Conservation (phyloP, 2,888 invertebrate genomes). For the Aphodius sticticus region DNA sequence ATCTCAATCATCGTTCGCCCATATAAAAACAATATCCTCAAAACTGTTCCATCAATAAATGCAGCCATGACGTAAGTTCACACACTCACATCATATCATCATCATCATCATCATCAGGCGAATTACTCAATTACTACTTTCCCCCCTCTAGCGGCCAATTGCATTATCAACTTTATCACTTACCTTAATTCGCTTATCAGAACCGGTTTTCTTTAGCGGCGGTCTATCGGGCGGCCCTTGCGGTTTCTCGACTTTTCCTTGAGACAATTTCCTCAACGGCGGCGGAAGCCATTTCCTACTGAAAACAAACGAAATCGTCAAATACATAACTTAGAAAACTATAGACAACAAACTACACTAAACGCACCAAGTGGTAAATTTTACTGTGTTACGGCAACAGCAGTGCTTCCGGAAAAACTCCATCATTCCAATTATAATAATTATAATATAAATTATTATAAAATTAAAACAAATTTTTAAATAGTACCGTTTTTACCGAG, state of each 20-base stretch:
- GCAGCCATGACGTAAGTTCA: neutral
- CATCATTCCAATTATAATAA: conserved; percentile 35
- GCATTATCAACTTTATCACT: conserved; percentile 44
- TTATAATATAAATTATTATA: too few species aligned
- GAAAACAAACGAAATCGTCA: conserved; percentile 51
- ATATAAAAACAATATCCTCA: neutral
- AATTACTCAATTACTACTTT: neutral
- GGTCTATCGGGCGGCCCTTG: conserved; percentile 59
- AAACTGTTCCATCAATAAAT: neutral
- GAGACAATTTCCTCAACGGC: conserved; percentile 86
- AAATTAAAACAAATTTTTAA: too few species aligned
- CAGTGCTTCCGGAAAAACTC: conserved; percentile 44
- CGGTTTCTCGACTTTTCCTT: conserved; percentile 84
- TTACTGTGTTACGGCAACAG: neutral
- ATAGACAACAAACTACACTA: conserved; percentile 32
- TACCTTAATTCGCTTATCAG: conserved; percentile 87
- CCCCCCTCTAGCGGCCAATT: neutral
- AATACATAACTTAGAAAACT: conserved; percentile 23
- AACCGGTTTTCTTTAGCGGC: conserved; percentile 79
- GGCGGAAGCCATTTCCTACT: conserved; percentile 92
- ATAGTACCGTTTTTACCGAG: too few species aligned
- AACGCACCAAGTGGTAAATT: conserved; percentile 8
- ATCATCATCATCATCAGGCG: neutral
- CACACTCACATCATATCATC: neutral
- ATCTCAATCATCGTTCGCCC: neutral